phyloP scores from a whole-genome alignment of 1,140 invertebrate species.

The Idris sp. region DNA sequence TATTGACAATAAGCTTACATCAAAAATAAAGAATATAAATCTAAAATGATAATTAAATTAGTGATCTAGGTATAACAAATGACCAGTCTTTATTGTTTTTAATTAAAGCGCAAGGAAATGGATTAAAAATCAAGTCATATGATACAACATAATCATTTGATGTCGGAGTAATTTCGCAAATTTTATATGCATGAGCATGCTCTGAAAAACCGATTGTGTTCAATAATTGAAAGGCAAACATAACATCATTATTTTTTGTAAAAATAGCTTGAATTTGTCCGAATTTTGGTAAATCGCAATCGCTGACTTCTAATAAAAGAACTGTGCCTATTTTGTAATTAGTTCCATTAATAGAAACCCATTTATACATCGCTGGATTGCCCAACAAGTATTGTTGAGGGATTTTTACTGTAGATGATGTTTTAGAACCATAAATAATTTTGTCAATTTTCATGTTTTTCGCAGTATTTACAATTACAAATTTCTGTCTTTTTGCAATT shows the following conservation, averaged over 20 bases:
- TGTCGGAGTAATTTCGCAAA: neutral
- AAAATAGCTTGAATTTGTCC: conserved; percentile 25
- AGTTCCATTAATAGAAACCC: conserved; percentile 17
- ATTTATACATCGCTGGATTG: conserved; percentile 2
- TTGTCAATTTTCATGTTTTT: neutral
- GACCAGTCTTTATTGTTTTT: too few relatives aligned
- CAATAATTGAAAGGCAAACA: conserved; percentile 7
- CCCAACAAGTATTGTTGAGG: conserved; percentile 3
- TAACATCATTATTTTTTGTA: neutral
- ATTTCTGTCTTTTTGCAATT: conserved; percentile 21
- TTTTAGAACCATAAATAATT: conserved; percentile 13
- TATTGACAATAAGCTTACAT: too few relatives aligned
- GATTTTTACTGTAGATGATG: conserved; percentile 6
- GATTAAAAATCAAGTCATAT: conserved; percentile 11
- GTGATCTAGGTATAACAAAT: too few relatives aligned
- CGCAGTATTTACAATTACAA: conserved; percentile 23
- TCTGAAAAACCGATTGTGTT: conserved; percentile 7
- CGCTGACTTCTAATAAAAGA: conserved; percentile 14
- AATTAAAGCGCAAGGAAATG: conserved; percentile 14
- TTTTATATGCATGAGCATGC: conserved; percentile 13
- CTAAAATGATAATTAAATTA: conserved; percentile 1
- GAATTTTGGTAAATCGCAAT: conserved; percentile 19
- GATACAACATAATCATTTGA: neutral
- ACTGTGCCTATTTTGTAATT: conserved; percentile 12
- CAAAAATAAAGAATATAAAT: too few relatives aligned